Percentiles rank a stretch among this genome's conserved stretches.
phyloP scores from a whole-genome alignment of 2,113 vertebrate species.

The Salvelinus namaycush region DNA sequence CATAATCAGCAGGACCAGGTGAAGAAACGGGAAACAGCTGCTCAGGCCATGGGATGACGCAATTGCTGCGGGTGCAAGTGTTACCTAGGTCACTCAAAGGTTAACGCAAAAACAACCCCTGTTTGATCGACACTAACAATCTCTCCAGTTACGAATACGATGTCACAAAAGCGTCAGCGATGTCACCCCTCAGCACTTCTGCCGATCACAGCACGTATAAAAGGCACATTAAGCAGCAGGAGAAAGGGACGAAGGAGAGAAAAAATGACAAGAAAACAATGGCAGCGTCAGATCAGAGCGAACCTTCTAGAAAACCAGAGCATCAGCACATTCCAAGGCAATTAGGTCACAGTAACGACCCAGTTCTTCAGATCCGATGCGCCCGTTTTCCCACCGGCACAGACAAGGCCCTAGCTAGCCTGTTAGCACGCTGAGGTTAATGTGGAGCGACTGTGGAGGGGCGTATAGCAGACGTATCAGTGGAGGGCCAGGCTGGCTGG shows the following conservation, averaged over 20 bases:
- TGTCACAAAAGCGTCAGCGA: neutral
- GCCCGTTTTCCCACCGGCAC: neutral
- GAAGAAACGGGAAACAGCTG: no score
- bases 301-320: neutral
- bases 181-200: neutral
- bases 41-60: no score
- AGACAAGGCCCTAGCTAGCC: neutral
- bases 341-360: neutral
- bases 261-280: neutral
- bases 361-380: neutral
- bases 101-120: neutral
- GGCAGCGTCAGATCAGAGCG: neutral
- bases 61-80: no score
- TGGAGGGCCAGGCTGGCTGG: neutral
- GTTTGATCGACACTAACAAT: neutral
- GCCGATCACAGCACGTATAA: constrained; percentile 7
- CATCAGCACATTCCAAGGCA: constrained; percentile 1
- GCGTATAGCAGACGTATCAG: neutral
- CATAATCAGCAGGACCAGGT: no score
- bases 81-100: neutral
- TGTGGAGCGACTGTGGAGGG: neutral
- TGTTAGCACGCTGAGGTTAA: neutral
- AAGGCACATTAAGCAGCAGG: constrained; percentile 11
- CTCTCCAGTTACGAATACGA: neutral
- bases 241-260: neutral